Base-by-base conservation (phyloP, 2,888 invertebrate genomes). In the Electrophaes corylata region DNA sequence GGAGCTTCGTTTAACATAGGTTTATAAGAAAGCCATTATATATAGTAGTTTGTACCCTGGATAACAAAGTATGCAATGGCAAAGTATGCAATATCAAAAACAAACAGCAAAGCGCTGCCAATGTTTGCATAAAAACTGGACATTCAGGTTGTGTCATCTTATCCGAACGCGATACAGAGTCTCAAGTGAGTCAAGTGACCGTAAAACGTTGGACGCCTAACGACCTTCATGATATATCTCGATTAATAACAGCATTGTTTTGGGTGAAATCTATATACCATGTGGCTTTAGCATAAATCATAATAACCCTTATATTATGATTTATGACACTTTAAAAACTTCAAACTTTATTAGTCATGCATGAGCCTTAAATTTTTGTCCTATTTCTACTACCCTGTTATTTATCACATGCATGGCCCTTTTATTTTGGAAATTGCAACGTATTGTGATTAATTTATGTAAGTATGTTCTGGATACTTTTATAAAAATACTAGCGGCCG, bases 101-200 rank as follows among this genome's bases (percentile, higher is more conserved):
- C 44, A 45, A 45, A 37, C 23, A 48, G 23, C 23, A 48, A 26
- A n/a, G 31, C 26, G 11, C 29, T 33, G 29, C 8, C 40, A 49
- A 49, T 50, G 14, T 26, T 48, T 20, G 20, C 20, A 16, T 29
- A 16, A 43, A 50, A 50, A 50, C 50, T 41, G 41, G 50, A 31
- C 18, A 33, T 20, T 20, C 46, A 41, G 46, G 47, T 54, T 54
- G 54, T 47, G 47, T 47, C 54, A 54, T 47, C 47, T 26, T 44
- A 37, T 12, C 26, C 26, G 41, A 43, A 43, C 35, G 18, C 33
- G 26, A 26, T 37, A 18, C 39, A 5, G 48, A 46, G 39, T 37
- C 19, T 47, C 35, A 47, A 23, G n/a, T n/a, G 6, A 6, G 6
- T 26, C 26, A 4, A 26, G 48, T 48, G 39, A 4, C 37, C 37